Evolutionary conservation across 2,797 vertebrate species (phyloP).

Genomic region (Lemur catta): DNA sequence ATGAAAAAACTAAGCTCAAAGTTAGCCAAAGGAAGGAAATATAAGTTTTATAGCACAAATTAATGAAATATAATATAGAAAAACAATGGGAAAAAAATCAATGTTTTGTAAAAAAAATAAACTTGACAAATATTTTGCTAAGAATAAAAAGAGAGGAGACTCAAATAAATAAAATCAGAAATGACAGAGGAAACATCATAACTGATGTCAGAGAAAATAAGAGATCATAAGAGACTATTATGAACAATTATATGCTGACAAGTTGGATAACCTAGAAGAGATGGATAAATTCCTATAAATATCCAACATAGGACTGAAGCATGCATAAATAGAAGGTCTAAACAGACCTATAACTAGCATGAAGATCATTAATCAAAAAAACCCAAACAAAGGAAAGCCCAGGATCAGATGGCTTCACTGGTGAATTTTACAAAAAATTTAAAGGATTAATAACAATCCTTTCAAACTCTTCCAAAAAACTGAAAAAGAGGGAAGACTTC

Average conservation of each 20-base stretch:
- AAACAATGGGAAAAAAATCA: neutral
- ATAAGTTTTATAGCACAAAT: neutral
- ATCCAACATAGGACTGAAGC: neutral
- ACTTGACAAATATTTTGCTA: neutral
- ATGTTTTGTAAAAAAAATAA: neutral
- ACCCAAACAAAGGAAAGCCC: neutral
- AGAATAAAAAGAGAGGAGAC: neutral
- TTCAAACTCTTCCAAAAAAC: neutral
- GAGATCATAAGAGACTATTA: neutral
- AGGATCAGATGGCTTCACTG: neutral
- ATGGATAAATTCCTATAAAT: neutral
- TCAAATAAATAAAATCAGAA: neutral
- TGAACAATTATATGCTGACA: neutral
- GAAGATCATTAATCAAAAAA: neutral
- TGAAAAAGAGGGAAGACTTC: neutral
- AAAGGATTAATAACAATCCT: neutral
- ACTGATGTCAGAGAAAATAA: neutral
- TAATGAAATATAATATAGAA: neutral
- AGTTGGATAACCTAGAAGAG: neutral
- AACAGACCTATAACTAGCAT: neutral
- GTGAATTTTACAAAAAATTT: neutral
- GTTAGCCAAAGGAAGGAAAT: neutral
- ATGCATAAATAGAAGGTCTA: neutral
- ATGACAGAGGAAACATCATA: neutral
- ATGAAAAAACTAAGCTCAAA: neutral